Percentiles rank a stretch among this genome's conserved stretches.
These are phyloP conservation scores for Hapalemur alaotrensis DNA, from an alignment of 2,797 vertebrate genomes.

Conservation along the genomic window DNA sequence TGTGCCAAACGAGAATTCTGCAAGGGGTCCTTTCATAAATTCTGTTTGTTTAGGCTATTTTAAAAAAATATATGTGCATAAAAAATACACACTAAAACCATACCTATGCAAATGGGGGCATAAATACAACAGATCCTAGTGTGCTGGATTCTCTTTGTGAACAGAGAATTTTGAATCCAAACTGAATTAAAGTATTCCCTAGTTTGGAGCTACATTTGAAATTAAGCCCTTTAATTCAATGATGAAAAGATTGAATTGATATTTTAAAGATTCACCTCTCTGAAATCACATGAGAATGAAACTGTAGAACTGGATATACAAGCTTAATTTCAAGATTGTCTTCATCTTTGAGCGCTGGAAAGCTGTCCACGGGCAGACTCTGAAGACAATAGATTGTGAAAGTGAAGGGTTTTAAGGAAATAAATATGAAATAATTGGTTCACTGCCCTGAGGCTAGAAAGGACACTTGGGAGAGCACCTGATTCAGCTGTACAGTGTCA, in stretches of 20 bases:
- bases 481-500: background rate
- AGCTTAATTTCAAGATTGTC: background rate
- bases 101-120: background rate
- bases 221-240: background rate
- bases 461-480: background rate
- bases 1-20: slow-evolving; percentile 28
- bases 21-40: background rate
- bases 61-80: background rate
- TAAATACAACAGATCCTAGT: background rate
- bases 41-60: slow-evolving; percentile 4
- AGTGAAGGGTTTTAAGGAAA: background rate
- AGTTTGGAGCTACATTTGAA: slow-evolving; percentile 25
- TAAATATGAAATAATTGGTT: background rate
- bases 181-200: background rate
- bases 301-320: background rate
- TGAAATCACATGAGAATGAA: background rate
- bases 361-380: background rate
- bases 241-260: background rate
- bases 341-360: background rate
- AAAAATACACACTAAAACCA: background rate
- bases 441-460: background rate
- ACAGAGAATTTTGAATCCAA: background rate
- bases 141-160: background rate
- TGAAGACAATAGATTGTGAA: background rate
- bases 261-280: background rate